Base-by-base conservation (phyloP, 2,113 vertebrate species). In the Arvicanthis niloticus region DNA sequence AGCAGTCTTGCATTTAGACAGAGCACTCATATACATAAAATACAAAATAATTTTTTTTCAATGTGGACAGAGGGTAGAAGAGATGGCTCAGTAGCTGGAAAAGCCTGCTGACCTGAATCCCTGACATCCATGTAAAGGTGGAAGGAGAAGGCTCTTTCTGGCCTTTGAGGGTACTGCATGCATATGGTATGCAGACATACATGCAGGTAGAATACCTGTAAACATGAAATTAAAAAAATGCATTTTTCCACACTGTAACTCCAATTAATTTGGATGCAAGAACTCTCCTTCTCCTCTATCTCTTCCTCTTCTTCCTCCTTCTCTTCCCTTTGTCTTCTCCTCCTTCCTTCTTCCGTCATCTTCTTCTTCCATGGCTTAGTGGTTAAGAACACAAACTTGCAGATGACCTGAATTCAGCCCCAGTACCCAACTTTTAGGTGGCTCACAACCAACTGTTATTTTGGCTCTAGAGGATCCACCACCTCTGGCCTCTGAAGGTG, bases 191-290 rank as follows among this genome's bases (percentile, higher is more conserved):
- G 34, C 31, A 37, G 31, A 37, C 31, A 80, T 19, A 37, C 29
- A 53, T 80, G 16, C 77, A 53, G 17, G 48, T 34, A 76, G 24
- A 76, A 76, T 26, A 76, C 42, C 24, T 42, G 26, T 76, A 53
- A 7, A 53, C 48, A 56, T 9, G 10, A 17, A 51, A 11, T 80
- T 17, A 19, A 53, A 53, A 78, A 77, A 92, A 95, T 95, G 9
- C 42, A 92, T 13, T 96, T 96, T 77, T 90, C 37, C 45, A 7
- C 67, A 56, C 56, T 95, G 60, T 94, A 24, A 75, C 51, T 96
- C 21, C 24, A 76, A 1, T 91, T 88, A 86, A 86, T 53, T 73
- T 72, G 37, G 72, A 89, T 21, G 22, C 37, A 78, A 85, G 53
- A 90, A 91, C n/a, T 26, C 8, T 73, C n/a, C 8, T 40, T 7